Conservation (phyloP, 2,797 vertebrate species). For the Mus minutoides region DNA sequence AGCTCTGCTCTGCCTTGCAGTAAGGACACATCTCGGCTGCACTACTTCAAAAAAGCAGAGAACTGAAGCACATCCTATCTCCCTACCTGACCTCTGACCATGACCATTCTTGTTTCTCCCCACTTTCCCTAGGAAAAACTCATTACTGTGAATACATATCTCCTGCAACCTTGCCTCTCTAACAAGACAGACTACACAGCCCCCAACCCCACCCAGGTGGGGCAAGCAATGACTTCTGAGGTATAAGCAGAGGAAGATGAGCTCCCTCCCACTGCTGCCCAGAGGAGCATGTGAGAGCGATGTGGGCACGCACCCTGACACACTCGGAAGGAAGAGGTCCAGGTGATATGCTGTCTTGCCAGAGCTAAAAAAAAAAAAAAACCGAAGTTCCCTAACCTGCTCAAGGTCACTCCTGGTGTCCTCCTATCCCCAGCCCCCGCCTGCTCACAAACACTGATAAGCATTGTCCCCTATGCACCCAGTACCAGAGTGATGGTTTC, state of each 20-base stretch:
- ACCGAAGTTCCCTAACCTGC: background rate
- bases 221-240: background rate
- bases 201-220: background rate
- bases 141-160: background rate
- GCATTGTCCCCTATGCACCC: background rate
- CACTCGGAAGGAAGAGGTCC: background rate
- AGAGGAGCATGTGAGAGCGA: background rate
- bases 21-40: background rate
- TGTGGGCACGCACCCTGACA: background rate
- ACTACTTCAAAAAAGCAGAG: slow-evolving; percentile 1
- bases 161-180: background rate
- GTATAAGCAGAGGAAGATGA: background rate
- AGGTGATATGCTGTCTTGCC: background rate
- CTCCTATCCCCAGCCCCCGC: background rate
- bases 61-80: background rate
- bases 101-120: background rate
- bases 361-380: background rate
- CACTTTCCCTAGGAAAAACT: background rate
- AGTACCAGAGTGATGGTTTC: background rate
- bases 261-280: accelerated
- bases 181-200: background rate
- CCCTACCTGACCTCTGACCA: background rate
- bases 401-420: slow-evolving; percentile 47
- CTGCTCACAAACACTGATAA: background rate
- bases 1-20: background rate